phyloP scores from a whole-genome alignment of 2,888 invertebrate genomes.

The Nymphalis urticae region DNA sequence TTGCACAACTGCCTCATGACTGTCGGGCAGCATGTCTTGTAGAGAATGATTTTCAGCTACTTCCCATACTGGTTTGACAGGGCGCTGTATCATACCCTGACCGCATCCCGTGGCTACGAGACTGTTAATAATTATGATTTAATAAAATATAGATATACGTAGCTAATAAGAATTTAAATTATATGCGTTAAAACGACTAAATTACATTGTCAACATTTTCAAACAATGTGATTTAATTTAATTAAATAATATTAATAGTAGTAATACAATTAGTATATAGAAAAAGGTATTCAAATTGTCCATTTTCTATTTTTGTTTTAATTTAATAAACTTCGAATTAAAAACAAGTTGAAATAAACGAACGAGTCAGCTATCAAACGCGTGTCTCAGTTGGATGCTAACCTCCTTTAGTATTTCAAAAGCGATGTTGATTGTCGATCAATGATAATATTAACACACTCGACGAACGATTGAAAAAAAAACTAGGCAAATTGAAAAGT shows the following conservation, averaged over 20 bases:
- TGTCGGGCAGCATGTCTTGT: slow-evolving; percentile 71
- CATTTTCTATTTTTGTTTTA: no score
- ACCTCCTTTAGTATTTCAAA: slow-evolving; percentile 29
- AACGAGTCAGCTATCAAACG: slow-evolving; percentile 11
- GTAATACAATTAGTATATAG: not conserved
- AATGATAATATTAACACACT: slow-evolving; percentile 53
- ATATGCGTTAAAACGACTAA: no score
- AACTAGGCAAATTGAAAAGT: slow-evolving; percentile 58
- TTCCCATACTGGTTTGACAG: slow-evolving; percentile 59
- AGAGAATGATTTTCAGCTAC: slow-evolving; percentile 70
- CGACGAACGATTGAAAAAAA: slow-evolving; percentile 48
- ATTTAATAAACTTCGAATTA: no score
- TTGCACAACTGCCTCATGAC: slow-evolving; percentile 62
- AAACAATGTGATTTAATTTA: not conserved
- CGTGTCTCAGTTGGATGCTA: slow-evolving; percentile 17
- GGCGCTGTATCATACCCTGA: slow-evolving; percentile 65
- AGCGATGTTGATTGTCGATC: slow-evolving; percentile 44
- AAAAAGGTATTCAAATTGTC: no score
- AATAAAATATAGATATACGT: not conserved
- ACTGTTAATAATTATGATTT: slow-evolving; percentile 46
- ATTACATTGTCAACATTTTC: not conserved
- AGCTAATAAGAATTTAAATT: no score
- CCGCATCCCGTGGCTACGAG: slow-evolving; percentile 66
- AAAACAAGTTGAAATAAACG: not conserved
- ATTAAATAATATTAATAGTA: no score